Conservation (phyloP, 2,888 invertebrate species). For the Lottia gigantea region DNA sequence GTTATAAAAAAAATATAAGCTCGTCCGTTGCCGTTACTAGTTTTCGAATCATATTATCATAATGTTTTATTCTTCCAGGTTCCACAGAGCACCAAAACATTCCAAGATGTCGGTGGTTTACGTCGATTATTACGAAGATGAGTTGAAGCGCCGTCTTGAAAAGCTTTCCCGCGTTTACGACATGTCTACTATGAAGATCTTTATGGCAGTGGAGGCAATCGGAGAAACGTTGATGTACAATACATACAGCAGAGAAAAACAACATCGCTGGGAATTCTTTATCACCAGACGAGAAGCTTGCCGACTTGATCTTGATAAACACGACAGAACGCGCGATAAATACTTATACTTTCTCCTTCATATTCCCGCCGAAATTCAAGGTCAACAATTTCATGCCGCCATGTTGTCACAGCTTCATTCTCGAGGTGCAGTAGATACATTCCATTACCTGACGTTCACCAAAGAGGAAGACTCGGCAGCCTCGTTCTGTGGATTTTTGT, state of each 20-base stretch:
- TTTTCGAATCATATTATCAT: too few species aligned
- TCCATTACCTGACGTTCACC: constrained; percentile 25
- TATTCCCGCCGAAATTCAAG: constrained; percentile 50
- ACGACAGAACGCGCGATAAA: constrained; percentile 45
- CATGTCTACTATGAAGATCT: constrained; percentile 57
- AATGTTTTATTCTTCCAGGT: too few species aligned
- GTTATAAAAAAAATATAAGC: too few species aligned
- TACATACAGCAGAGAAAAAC: constrained; percentile 40
- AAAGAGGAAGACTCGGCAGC: constrained; percentile 23
- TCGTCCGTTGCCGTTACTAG: too few species aligned
- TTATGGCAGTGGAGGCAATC: constrained; percentile 52
- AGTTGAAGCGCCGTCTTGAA: constrained; percentile 48
- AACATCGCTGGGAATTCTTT: constrained; percentile 48
- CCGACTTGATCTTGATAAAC: constrained; percentile 50
- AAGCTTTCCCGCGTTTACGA: constrained; percentile 55
- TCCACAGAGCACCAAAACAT: too few species aligned
- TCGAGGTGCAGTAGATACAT: constrained; percentile 51
- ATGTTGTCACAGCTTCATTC: constrained; percentile 40
- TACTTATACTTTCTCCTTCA: constrained; percentile 47
- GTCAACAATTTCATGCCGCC: constrained; percentile 47
- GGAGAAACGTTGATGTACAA: constrained; percentile 48
- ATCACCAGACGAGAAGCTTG: constrained; percentile 51
- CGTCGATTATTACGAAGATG: constrained; percentile 30
- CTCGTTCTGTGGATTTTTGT: constrained; percentile 47
- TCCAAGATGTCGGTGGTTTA: neutral